Evolutionary conservation across 1,140 invertebrate genomes (phyloP), one percentile per base, ranked within the genome.

Genomic region (Uloborus diversus): DNA sequence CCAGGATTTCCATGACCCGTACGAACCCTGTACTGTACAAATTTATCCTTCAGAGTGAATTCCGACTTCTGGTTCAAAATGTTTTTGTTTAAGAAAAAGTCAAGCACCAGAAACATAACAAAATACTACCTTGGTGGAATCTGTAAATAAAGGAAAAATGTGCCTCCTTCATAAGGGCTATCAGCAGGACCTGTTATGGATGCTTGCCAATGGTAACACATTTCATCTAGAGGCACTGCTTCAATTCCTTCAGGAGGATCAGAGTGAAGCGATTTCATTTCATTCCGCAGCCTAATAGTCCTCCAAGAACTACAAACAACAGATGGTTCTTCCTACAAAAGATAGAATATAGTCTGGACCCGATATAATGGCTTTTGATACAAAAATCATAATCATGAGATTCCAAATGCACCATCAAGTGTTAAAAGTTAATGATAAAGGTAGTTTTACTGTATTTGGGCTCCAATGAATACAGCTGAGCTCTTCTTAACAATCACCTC

Each of bases 111-210:
- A 35, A 30, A 35, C 5, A 14, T n/a, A n/a, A n/a, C n/a, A n/a
- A n/a, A n/a, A n/a, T n/a, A n/a, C n/a, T 70, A 92, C 91, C 90
- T 91, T 81, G 90, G 89, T 20, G 93, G 92, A 81, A 97, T 93
- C 88, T 95, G 94, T 35, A 98, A 90, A 85, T 96, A 96, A 30
- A 99, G 88, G 86, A 95, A 98, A 88, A 99, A 99, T 37, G 96
- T 89, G 25, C 97, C 97, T 23, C 96, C 96, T 87, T 97, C 94
- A 85, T 97, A 98, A 0, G 95, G 94, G 86, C 94, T 96, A 20
- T 93, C 94, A 20, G 91, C 91, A 13, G 96, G 95, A 13, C 96
- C 96, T 64, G 93, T 91, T 81, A 97, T 94, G 20, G 93, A 93
- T 4, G 96, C 96, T 86, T 96, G 93, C 96, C 95, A 97, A 86